A percentile compares a stretch with the other conserved stretches of the same genome.
Evolutionary conservation across 1,140 invertebrate species (phyloP).

Genomic region (Meteorus sp.): DNA sequence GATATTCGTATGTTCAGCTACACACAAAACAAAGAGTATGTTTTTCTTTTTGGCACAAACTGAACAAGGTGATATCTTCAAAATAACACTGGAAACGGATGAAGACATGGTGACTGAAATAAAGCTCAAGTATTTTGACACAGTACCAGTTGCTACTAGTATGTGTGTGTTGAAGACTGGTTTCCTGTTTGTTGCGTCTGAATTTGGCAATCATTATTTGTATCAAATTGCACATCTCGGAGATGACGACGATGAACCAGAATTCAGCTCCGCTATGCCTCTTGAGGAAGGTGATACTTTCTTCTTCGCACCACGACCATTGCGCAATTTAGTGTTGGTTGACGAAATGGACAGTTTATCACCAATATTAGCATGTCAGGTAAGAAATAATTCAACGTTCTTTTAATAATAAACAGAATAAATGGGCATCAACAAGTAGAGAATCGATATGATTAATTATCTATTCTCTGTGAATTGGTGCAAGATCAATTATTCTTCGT

Average conservation of each 20-base stretch:
- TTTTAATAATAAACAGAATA: conserved; percentile 5
- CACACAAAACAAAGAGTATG: conserved; percentile 99
- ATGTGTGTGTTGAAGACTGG: conserved; percentile 99
- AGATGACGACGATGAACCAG: conserved; percentile 98
- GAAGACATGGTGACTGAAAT: conserved; percentile 99
- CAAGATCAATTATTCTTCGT: conserved; percentile 48
- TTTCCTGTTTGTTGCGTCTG: conserved; percentile 97
- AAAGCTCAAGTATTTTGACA: conserved; percentile 99
- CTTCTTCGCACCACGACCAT: conserved; percentile 93
- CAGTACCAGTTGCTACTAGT: conserved; percentile 91
- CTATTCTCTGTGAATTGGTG: conserved; percentile 42
- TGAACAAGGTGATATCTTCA: conserved; percentile 97
- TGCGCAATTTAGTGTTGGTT: conserved; percentile 95
- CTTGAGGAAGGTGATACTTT: conserved; percentile 99
- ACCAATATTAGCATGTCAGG: conserved; percentile 87
- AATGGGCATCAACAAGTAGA: conserved; percentile 50
- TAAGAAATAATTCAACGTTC: conserved; percentile 45
- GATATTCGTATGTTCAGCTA: conserved; percentile 99
- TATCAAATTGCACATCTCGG: conserved; percentile 99
- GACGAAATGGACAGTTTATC: conserved; percentile 98
- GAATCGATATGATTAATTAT: conserved; percentile 27
- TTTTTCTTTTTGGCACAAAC: conserved; percentile 96
- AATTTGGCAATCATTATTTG: conserved; percentile 99
- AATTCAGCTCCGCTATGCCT: conserved; percentile 98
- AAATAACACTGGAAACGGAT: conserved; percentile 96